These are phyloP conservation scores for Eidolon helvum DNA, from an alignment of 2,113 vertebrate species.

Conservation along the genomic window DNA sequence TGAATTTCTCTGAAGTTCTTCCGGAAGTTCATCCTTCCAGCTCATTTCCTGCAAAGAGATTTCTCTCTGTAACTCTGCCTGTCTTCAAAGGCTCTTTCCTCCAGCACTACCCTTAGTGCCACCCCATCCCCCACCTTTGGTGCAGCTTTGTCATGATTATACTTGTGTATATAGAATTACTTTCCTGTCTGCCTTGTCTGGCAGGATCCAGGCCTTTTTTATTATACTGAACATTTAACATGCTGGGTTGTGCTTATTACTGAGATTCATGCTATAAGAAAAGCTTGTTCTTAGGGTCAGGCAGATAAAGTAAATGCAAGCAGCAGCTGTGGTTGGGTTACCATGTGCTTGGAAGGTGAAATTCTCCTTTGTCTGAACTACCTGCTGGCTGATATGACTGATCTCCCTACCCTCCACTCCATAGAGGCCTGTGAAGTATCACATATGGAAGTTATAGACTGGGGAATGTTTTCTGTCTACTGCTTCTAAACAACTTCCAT, in stretches of 20 bases:
- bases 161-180: background rate
- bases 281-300: background rate
- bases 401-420: rapidly evolving
- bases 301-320: background rate
- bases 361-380: background rate
- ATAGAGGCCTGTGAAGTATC: background rate
- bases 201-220: background rate
- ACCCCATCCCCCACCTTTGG: background rate
- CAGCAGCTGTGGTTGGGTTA: background rate
- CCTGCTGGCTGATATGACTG: background rate
- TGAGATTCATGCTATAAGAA: background rate
- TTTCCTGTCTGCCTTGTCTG: background rate
- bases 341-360: background rate
- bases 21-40: conserved; percentile 37
- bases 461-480: background rate
- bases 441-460: background rate
- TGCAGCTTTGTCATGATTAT: background rate
- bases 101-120: background rate
- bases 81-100: conserved; percentile 28
- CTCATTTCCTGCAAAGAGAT: conserved; percentile 24
- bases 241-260: background rate
- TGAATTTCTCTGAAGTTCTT: conserved; percentile 28
- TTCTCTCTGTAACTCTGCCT: background rate
- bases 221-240: background rate
- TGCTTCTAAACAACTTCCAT: background rate